Conservation (phyloP, 2,888 invertebrate species). For the Drosophila siamana region DNA sequence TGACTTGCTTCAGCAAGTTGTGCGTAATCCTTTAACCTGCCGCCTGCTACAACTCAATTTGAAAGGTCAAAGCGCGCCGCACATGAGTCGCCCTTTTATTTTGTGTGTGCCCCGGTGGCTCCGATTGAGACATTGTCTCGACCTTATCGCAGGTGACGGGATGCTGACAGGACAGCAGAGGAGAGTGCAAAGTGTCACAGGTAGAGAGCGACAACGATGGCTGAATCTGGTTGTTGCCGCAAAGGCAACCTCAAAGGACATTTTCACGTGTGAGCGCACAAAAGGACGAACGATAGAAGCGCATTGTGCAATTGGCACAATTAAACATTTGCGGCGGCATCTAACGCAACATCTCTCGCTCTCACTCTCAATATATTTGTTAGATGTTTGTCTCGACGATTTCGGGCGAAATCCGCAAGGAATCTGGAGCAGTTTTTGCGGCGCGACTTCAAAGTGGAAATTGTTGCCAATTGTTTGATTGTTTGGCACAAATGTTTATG, state of each 20-base stretch:
- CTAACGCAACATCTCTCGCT: conserved; percentile 1
- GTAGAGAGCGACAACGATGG: conserved; percentile 36
- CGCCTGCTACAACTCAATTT: conserved; percentile 58
- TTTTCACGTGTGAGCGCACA: conserved; percentile 71
- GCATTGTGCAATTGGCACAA: conserved; percentile 80
- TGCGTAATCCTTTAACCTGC: conserved; percentile 78
- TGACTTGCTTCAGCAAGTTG: conserved; percentile 54
- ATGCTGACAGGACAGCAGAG: conserved; percentile 19
- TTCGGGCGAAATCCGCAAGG: conserved; percentile 59
- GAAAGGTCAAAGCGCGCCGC: conserved; percentile 66
- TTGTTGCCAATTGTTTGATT: conserved; percentile 77
- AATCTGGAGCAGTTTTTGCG: conserved; percentile 45
- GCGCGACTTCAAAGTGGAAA: conserved; percentile 57
- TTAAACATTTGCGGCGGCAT: conserved; percentile 61
- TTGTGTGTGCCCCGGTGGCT: too few relatives aligned
- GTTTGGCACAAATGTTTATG: conserved; percentile 80
- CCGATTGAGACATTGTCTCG: conserved; percentile 66
- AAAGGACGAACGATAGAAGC: conserved; percentile 37
- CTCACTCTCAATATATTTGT: not conserved
- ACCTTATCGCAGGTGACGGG: conserved; percentile 57
- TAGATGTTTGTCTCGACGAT: conserved; percentile 32
- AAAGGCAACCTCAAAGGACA: conserved; percentile 73
- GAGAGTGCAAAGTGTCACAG: conserved; percentile 56
- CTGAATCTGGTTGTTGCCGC: conserved; percentile 22
- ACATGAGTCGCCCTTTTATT: conserved; percentile 40